Conservation (phyloP, 2,888 invertebrate genomes). For the Microctonus hyperodae region DNA sequence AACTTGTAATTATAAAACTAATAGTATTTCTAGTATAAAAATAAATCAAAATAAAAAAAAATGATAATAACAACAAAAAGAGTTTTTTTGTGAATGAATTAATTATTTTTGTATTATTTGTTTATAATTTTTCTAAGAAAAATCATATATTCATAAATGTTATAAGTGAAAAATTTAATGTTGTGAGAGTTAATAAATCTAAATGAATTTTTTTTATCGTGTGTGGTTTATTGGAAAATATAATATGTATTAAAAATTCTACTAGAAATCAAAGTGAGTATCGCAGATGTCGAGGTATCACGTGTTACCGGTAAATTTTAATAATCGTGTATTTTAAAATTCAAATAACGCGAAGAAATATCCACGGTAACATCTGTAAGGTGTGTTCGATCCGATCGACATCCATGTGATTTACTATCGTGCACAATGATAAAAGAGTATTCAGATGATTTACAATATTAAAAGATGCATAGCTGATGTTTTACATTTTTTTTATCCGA, state of each 20-base stretch:
- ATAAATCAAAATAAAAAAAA: too few species aligned
- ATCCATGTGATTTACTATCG: background rate
- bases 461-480: background rate
- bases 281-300: constrained; percentile 14
- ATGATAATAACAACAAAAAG: too few species aligned
- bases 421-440: constrained; percentile 24
- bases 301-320: constrained; percentile 42
- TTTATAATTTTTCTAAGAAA: too few species aligned
- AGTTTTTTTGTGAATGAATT: too few species aligned
- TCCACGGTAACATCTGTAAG: constrained; percentile 49
- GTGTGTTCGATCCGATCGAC: constrained; percentile 45
- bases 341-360: constrained; percentile 46
- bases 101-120: too few species aligned
- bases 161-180: too few species aligned
- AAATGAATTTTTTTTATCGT: too few species aligned
- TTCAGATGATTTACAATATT: constrained; percentile 14
- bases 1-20: background rate
- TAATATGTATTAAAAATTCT: constrained; percentile 6
- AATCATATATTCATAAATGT: too few species aligned
- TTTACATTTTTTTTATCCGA: background rate
- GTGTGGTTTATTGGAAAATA: too few species aligned
- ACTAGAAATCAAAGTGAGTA: constrained; percentile 11
- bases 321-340: constrained; percentile 54
- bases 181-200: too few species aligned
- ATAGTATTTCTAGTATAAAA: too few species aligned